A percentile compares a stretch with the other conserved stretches of the same genome.
These are phyloP conservation scores for Muricea muricata DNA, from an alignment of 92 coral and sea anemone species.

Conservation along the genomic window DNA sequence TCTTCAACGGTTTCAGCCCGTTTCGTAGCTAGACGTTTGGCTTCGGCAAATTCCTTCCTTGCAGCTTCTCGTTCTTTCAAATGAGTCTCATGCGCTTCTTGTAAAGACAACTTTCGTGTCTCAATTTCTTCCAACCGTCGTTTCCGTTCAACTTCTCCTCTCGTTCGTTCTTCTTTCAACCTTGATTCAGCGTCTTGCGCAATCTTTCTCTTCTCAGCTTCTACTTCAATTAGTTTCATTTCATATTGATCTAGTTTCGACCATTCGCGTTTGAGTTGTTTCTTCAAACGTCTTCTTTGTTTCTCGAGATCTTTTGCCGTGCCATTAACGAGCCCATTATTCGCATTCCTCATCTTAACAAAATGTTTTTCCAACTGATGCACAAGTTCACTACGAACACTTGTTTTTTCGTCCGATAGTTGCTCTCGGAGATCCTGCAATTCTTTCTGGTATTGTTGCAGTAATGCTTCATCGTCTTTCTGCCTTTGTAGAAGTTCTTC, in stretches of 20 bases:
- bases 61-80: constrained; percentile 51
- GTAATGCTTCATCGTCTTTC: constrained; percentile 68
- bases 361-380: constrained; percentile 71
- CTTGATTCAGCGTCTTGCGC: constrained; percentile 71
- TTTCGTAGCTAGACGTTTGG: constrained; percentile 24
- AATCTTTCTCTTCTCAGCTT: constrained; percentile 73
- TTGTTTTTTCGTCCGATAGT: constrained; percentile 67
- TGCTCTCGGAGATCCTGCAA: constrained; percentile 62
- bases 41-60: constrained; percentile 42
- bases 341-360: constrained; percentile 51
- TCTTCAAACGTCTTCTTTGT: constrained; percentile 61
- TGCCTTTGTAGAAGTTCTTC: constrained; percentile 76
- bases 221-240: constrained; percentile 83
- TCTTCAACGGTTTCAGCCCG: constrained; percentile 14
- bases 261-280: constrained; percentile 84
- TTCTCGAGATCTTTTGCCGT: constrained; percentile 53
- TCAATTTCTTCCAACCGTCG: constrained; percentile 38
- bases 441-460: constrained; percentile 70
- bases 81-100: constrained; percentile 65
- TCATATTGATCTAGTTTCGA: constrained; percentile 82
- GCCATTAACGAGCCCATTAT: constrained; percentile 19
- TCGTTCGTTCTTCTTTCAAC: constrained; percentile 63
- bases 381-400: constrained; percentile 63
- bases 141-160: constrained; percentile 65
- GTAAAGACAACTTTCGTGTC: constrained; percentile 70